Evolutionary conservation across 2,113 vertebrate species (phyloP).

Genomic region (Cololabis saira): DNA sequence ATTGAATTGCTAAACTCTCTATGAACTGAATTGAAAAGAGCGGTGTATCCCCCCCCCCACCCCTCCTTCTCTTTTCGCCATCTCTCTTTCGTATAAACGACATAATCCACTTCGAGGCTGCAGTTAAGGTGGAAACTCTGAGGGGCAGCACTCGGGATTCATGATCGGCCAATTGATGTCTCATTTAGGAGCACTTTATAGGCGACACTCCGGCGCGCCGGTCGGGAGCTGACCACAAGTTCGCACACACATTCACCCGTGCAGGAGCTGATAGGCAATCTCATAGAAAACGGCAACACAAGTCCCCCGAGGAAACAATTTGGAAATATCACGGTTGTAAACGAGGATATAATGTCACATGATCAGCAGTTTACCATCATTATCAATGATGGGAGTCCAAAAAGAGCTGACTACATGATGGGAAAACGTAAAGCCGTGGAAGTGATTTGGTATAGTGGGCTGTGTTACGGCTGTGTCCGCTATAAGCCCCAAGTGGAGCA

Average conservation of each 20-base stretch:
- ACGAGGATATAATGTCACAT: neutral
- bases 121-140: slow-evolving; percentile 5
- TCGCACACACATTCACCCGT: slow-evolving; percentile 5
- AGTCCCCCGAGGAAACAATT: neutral
- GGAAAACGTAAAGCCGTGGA: neutral
- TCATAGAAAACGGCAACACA: neutral
- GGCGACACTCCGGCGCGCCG: slow-evolving; percentile 19
- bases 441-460: slow-evolving; percentile 5
- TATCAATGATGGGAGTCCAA: slow-evolving; percentile 2
- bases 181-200: slow-evolving; percentile 24
- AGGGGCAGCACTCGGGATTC: slow-evolving; percentile 16
- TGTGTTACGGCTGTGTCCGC: slow-evolving; percentile 1
- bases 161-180: slow-evolving; percentile 20
- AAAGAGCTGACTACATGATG: too few relatives aligned
- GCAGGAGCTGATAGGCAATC: slow-evolving; percentile 6
- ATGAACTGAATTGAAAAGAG: too few relatives aligned
- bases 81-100: too few relatives aligned
- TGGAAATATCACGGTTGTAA: neutral
- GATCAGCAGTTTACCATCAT: neutral
- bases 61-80: too few relatives aligned
- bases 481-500: slow-evolving; percentile 16
- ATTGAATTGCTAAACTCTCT: too few relatives aligned
- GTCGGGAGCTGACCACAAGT: slow-evolving; percentile 55
- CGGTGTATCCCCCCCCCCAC: too few relatives aligned
- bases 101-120: neutral